Evolutionary conservation across 2,113 vertebrate species (phyloP), one percentile per base, ranked within the genome.

Genomic region (Paracanthobrama guichenoti): DNA sequence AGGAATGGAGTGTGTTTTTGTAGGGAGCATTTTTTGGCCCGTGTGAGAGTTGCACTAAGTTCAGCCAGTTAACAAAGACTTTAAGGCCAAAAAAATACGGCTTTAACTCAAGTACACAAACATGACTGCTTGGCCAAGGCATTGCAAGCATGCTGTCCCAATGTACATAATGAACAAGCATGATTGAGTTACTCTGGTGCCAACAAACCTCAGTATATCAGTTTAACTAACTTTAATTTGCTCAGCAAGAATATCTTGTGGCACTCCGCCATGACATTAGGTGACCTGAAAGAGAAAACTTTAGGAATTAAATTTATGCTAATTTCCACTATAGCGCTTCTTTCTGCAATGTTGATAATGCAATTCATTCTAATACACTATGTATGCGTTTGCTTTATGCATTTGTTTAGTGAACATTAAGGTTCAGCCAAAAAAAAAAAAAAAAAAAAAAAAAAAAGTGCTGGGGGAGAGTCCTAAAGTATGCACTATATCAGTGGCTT

Each of bases 1-100:
- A 82, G 77, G 79, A 64, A 64, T 44, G 42, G 53, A 44, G 35
- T 57, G 72, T 84, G 74, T 86, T 86, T 86, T 79, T 80, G 66
- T 66, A 87, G 79, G 66, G 74, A 64, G 75, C 50, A 62, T 75
- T 75, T 77, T 87, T 60, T 81, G 53, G 53, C 35, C 78, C 22
- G 24, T 64, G 59, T 67, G 81, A 84, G 77, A 85, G 67, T 39
- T 48, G 79, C 0, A 24, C 57, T 28, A 67, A 64, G 72, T 42
- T 84, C 60, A 79, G 44, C 73, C 73, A 75, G 46, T 28, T 42
- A 60, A 59, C 18, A 72, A 80, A 53, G 53, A 80, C 73, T 81
- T 79, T 42, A 44, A 42, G 10, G 74, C 73, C 28, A 46, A 13
- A 79, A 39, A 79, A 13, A n/a, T n/a, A n/a, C 16, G 2, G 39